Conservation (phyloP, 2,113 vertebrate genomes). For the Corythoichthys intestinalis region DNA sequence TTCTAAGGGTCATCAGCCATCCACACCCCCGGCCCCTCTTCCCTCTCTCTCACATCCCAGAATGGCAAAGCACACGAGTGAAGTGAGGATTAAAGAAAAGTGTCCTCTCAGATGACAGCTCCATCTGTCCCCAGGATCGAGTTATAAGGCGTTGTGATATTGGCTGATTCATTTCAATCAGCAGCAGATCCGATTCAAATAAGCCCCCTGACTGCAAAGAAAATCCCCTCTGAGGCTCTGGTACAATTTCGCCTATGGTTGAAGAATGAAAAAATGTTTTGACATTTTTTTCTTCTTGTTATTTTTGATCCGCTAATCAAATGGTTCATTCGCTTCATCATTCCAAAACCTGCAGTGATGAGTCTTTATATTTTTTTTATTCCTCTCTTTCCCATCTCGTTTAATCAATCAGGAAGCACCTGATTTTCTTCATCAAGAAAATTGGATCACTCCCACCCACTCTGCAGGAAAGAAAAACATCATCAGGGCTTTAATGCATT, state of each 20-base stretch:
- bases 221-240: conserved; percentile 55
- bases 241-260: conserved; percentile 39
- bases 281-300: conserved; percentile 18
- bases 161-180: conserved; percentile 69
- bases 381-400: conserved; percentile 35
- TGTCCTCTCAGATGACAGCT: conserved; percentile 67
- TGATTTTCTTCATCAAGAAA: conserved; percentile 62
- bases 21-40: conserved; percentile 30
- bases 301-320: conserved; percentile 28
- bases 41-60: conserved; percentile 39
- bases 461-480: conserved; percentile 75
- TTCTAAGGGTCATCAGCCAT: conserved; percentile 44
- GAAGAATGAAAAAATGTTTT: conserved; percentile 30
- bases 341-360: conserved; percentile 11
- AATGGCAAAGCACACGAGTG: conserved; percentile 64
- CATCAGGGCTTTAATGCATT: conserved; percentile 62
- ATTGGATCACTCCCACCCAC: conserved; percentile 78
- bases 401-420: conserved; percentile 72
- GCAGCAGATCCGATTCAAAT: conserved; percentile 70
- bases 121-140: conserved; percentile 72
- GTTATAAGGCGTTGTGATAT: conserved; percentile 69
- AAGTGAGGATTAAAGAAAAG: conserved; percentile 65
- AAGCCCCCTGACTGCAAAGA: conserved; percentile 52
- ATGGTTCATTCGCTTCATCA: conserved; percentile 30
- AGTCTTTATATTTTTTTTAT: conserved; percentile 21